A percentile compares a stretch with the other conserved stretches of the same genome.
These are phyloP conservation scores for Motacilla tschutschensis DNA, from an alignment of 2,113 vertebrate genomes.

Conservation along the genomic window DNA sequence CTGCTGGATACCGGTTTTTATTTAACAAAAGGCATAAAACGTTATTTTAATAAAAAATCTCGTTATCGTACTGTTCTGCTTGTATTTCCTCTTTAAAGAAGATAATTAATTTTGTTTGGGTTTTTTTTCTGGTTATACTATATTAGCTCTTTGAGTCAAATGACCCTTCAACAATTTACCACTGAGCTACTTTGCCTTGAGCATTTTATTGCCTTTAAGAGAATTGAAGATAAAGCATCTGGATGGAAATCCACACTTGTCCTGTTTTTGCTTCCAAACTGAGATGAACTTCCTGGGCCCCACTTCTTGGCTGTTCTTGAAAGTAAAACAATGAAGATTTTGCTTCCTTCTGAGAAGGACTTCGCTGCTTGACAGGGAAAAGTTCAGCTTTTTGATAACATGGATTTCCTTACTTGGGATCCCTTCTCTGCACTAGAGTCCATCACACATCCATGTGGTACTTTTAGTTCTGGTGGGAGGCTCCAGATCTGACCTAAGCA, in stretches of 20 bases:
- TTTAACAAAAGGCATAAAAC: neutral
- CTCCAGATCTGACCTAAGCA: neutral
- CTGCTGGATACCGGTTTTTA: neutral
- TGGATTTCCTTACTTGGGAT: neutral
- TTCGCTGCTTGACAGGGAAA: neutral
- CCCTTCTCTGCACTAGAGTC: neutral
- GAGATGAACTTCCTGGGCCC: neutral
- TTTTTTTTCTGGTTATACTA: neutral
- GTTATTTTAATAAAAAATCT: neutral
- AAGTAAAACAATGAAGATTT: neutral
- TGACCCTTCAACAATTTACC: neutral
- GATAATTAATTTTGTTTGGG: neutral
- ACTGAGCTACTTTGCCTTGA: neutral
- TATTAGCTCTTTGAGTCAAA: neutral
- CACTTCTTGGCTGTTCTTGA: neutral
- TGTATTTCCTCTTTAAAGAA: neutral
- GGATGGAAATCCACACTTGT: neutral
- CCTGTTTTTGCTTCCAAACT: neutral
- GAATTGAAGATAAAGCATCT: neutral
- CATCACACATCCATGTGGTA: neutral
- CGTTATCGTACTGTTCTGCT: rapidly evolving
- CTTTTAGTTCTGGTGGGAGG: neutral
- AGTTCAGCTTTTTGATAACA: neutral
- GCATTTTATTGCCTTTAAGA: neutral
- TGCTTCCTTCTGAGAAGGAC: neutral